A percentile compares a stretch with the other conserved stretches of the same genome.
Conservation (phyloP, 2,888 invertebrate species). For the Mimumesa dahlbomi region DNA sequence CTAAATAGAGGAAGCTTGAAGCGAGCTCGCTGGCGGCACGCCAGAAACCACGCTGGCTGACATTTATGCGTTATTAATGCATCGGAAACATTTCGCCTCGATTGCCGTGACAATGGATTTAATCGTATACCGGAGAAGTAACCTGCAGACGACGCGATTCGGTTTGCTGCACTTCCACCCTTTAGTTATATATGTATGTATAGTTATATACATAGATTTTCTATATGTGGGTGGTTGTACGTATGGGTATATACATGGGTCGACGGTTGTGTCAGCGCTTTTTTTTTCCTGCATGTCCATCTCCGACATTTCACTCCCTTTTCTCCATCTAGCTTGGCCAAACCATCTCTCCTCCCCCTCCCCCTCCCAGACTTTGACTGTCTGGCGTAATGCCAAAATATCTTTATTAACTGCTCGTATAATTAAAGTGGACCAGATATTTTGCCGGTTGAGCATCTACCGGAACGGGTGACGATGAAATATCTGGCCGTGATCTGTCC, state of each 20-base stretch:
- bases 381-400: slow-evolving; percentile 67
- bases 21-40: slow-evolving; percentile 62
- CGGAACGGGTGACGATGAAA: slow-evolving; percentile 18
- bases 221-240: too few species aligned
- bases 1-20: slow-evolving; percentile 71
- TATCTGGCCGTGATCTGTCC: slow-evolving; percentile 11
- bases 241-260: slow-evolving; percentile 1
- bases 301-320: slow-evolving; percentile 30
- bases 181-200: slow-evolving; percentile 14
- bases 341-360: too few species aligned
- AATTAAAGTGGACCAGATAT: slow-evolving; percentile 60
- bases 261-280: slow-evolving; percentile 58
- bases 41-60: slow-evolving; percentile 70
- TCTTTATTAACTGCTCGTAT: slow-evolving; percentile 67
- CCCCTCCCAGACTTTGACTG: slow-evolving; percentile 29
- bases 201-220: slow-evolving; percentile 3
- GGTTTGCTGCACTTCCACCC: slow-evolving; percentile 27
- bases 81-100: slow-evolving; percentile 72
- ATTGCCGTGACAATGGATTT: slow-evolving; percentile 69
- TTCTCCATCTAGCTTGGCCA: slow-evolving; percentile 46
- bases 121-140: slow-evolving; percentile 58
- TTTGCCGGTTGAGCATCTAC: slow-evolving; percentile 13
- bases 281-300: slow-evolving; percentile 41
- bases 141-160: slow-evolving; percentile 59
- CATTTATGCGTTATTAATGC: slow-evolving; percentile 77